Evolutionary conservation across 2,797 vertebrate species (phyloP).

Genomic region (Acanthurus lineatus): DNA sequence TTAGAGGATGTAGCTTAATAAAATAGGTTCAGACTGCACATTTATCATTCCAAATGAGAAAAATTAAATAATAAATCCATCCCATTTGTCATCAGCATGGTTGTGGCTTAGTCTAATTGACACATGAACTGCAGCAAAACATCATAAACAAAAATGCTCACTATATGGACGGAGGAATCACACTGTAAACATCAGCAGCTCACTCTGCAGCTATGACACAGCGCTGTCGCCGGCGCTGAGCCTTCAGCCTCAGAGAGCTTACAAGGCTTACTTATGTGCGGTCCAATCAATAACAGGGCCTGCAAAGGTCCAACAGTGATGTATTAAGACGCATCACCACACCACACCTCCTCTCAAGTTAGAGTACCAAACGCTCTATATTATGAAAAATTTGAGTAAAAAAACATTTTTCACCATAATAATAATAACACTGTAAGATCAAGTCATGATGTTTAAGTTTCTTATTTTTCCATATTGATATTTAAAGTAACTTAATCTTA

Average conservation of each 20-base stretch:
- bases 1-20: too few species aligned
- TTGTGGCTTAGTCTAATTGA: not conserved
- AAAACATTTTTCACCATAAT: not conserved
- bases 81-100: not conserved
- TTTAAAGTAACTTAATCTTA: not conserved
- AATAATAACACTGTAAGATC: not conserved
- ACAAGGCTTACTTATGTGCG: constrained; percentile 16
- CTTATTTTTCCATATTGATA: not conserved
- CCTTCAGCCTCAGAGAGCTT: constrained; percentile 14
- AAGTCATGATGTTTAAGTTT: too few species aligned
- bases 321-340: constrained; percentile 21
- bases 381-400: constrained; percentile 7
- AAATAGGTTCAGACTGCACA: not conserved
- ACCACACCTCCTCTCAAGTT: not conserved
- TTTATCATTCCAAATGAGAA: not conserved
- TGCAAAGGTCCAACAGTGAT: constrained; percentile 9
- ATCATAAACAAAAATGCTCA: not conserved
- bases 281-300: constrained; percentile 35
- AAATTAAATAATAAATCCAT: not conserved
- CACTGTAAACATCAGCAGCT: not conserved
- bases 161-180: too few species aligned
- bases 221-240: not conserved
- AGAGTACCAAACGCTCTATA: not conserved
- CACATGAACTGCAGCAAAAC: not conserved
- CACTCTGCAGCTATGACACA: not conserved